Conservation (phyloP, 1,140 invertebrate species). For the Diachasmimorpha longicaudata region DNA sequence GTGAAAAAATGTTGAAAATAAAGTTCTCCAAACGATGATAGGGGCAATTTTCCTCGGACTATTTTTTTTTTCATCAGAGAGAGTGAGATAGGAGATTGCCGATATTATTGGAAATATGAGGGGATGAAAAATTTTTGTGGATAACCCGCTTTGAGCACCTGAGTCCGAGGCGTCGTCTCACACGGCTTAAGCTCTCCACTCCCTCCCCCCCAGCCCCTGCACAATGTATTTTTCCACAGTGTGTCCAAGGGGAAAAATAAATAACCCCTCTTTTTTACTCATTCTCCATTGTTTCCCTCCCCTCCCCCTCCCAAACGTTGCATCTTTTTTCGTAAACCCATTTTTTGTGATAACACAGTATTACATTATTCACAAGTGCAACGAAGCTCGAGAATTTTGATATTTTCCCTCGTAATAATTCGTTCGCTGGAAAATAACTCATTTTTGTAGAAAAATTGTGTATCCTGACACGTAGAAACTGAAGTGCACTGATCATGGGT, state of each 20-base stretch:
- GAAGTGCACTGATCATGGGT: neutral
- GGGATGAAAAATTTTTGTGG: neutral
- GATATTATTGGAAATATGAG: slow-evolving; percentile 1
- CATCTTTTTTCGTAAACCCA: slow-evolving; percentile 1
- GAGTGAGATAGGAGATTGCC: neutral
- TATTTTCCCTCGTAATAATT: neutral
- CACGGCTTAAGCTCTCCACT: neutral
- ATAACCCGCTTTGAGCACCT: slow-evolving; percentile 10
- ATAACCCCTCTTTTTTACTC: slow-evolving; percentile 1
- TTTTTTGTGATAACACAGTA: slow-evolving; percentile 1
- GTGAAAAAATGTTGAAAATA: neutral
- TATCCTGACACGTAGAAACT: neutral
- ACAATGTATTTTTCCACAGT: neutral
- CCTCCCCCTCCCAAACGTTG: neutral
- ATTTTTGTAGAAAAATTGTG: neutral
- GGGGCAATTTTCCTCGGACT: neutral
- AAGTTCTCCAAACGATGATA: neutral
- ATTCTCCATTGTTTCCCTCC: neutral
- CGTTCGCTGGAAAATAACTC: slow-evolving; percentile 5
- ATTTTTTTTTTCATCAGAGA: neutral
- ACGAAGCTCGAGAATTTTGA: neutral
- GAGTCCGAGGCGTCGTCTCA: neutral
- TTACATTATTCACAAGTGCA: slow-evolving; percentile 4
- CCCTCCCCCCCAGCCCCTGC: neutral
- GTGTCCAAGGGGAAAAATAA: neutral